Evolutionary conservation across 2,113 vertebrate species (phyloP).

Genomic region (Seriola rivoliana): DNA sequence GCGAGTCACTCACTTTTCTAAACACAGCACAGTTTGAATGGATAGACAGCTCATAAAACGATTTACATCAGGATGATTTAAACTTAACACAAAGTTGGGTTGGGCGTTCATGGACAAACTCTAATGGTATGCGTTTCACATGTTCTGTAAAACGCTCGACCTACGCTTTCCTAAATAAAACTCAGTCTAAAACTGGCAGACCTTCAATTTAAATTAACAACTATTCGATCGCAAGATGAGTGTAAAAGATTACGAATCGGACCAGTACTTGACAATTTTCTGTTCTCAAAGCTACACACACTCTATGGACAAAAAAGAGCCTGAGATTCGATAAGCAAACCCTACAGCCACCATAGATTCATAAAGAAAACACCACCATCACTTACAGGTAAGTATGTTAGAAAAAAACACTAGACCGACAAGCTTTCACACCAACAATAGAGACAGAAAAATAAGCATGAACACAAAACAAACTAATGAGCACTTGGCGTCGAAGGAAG

Average conservation of each 20-base stretch:
- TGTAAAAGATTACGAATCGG: not conserved
- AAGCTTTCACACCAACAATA: slow-evolving; percentile 21
- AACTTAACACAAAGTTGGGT: slow-evolving; percentile 5
- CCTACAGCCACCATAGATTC: not conserved
- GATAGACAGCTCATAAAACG: not conserved
- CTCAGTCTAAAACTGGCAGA: not conserved
- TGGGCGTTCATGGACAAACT: not conserved
- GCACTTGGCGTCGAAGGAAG: not conserved
- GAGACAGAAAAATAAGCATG: not conserved
- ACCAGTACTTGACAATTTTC: not conserved
- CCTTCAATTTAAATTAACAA: not conserved
- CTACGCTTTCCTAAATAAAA: not conserved
- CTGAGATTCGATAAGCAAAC: not conserved
- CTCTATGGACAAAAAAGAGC: not conserved
- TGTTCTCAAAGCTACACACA: not conserved
- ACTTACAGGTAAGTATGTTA: not conserved
- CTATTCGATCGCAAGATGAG: not conserved
- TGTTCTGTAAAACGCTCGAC: not conserved
- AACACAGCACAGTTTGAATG: slow-evolving; percentile 7
- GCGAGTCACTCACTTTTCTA: not conserved
- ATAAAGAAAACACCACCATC: not conserved
- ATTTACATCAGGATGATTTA: slow-evolving; percentile 6
- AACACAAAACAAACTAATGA: slow-evolving; percentile 22
- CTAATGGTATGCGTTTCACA: not conserved
- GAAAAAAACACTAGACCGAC: not conserved